phyloP scores from a whole-genome alignment of 2,888 invertebrate species.

The Apocheima hispidaria region DNA sequence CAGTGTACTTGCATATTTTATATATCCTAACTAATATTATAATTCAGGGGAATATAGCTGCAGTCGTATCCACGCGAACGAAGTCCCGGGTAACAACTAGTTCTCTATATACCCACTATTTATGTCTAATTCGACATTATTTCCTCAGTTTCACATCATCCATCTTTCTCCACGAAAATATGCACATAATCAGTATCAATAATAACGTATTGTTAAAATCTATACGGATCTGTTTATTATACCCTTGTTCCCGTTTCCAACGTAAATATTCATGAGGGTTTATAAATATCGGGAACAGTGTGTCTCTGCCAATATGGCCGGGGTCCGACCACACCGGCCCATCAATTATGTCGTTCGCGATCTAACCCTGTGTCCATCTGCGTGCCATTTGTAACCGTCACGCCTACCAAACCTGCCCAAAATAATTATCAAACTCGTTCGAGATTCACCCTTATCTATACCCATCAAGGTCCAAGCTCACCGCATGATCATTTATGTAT shows the following conservation, averaged over 20 bases:
- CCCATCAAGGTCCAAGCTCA: constrained; percentile 40
- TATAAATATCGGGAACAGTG: constrained; percentile 52
- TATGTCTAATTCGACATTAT: constrained; percentile 25
- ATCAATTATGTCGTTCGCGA: constrained; percentile 78
- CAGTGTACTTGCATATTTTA: neutral
- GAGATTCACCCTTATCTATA: constrained; percentile 46
- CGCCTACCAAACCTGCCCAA: constrained; percentile 54
- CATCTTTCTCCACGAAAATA: constrained; percentile 30
- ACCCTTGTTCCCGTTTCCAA: constrained; percentile 43
- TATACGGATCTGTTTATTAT: constrained; percentile 38
- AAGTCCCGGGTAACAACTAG: too few relatives aligned
- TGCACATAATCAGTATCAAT: constrained; percentile 33
- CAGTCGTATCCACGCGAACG: too few relatives aligned
- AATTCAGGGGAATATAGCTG: too few relatives aligned
- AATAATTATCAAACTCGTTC: constrained; percentile 38
- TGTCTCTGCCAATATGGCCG: constrained; percentile 59
- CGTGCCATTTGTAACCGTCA: constrained; percentile 76
- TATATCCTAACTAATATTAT: too few relatives aligned
- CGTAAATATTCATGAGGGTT: constrained; percentile 58
- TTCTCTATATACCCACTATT: neutral
- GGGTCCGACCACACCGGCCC: constrained; percentile 59
- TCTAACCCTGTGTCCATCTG: constrained; percentile 79
- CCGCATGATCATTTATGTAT: constrained; percentile 41
- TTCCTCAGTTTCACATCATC: constrained; percentile 25
- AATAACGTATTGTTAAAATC: constrained; percentile 35